Evolutionary conservation across 2,113 vertebrate species (phyloP).

Genomic region (Ammodytes dubius): DNA sequence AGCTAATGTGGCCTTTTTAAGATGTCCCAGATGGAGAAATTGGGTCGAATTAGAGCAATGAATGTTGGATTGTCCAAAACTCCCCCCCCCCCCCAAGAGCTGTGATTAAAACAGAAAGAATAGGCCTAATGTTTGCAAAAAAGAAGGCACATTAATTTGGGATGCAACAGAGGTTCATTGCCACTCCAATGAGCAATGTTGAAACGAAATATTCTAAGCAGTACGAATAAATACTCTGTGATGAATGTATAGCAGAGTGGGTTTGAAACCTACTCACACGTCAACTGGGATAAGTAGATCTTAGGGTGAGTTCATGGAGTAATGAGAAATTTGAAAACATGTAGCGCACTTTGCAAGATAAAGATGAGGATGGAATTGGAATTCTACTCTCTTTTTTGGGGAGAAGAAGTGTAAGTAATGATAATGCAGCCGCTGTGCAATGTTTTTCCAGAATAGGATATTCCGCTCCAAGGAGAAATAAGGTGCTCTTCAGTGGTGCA

Average conservation of each 20-base stretch:
- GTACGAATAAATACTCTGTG: background rate
- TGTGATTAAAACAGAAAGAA: background rate
- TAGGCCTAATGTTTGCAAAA: background rate
- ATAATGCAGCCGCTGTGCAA: too few relatives aligned
- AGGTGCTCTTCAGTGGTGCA: too few relatives aligned
- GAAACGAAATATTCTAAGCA: background rate
- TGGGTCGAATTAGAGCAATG: background rate
- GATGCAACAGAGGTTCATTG: background rate
- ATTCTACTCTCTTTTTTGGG: background rate
- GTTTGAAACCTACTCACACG: background rate
- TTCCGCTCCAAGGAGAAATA: too few relatives aligned
- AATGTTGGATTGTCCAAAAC: background rate
- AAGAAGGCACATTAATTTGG: background rate
- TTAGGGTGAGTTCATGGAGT: background rate
- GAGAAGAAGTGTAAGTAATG: background rate
- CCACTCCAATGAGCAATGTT: background rate
- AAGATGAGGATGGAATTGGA: background rate
- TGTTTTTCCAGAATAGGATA: too few relatives aligned
- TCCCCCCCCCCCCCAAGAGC: background rate
- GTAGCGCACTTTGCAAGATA: background rate
- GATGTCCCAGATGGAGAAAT: slow-evolving; percentile 18
- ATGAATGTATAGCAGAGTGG: background rate
- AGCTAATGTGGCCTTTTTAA: slow-evolving; percentile 5
- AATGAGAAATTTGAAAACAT: background rate
- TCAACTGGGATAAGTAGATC: background rate